Evolutionary conservation across 2,888 invertebrate genomes (phyloP).

Genomic region (Sphinx pinastri): DNA sequence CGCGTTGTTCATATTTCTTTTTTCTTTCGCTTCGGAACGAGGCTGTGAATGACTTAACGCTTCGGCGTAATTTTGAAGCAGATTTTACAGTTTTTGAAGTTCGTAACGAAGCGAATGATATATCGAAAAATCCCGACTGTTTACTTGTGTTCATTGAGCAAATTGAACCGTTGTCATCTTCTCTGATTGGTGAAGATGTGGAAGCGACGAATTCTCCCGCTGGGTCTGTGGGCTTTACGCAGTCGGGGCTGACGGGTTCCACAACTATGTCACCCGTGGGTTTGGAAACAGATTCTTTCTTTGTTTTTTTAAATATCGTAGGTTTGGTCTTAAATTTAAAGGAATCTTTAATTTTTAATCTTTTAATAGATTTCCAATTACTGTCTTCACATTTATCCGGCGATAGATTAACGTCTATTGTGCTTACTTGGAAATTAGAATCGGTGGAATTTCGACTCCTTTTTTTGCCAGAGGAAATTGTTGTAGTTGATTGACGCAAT

Average conservation of each 20-base stretch:
- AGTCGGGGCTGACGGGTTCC: constrained; percentile 73
- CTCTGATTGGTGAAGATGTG: constrained; percentile 77
- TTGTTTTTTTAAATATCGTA: constrained; percentile 75
- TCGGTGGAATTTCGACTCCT: constrained; percentile 79
- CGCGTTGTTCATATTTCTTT: constrained; percentile 78
- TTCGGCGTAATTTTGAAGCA: constrained; percentile 75
- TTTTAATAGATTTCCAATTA: constrained; percentile 80
- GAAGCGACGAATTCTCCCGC: constrained; percentile 74
- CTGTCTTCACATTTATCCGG: constrained; percentile 78
- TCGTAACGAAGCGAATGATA: constrained; percentile 74
- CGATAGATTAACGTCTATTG: constrained; percentile 67
- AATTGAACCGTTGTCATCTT: constrained; percentile 76
- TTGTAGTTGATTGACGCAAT: constrained; percentile 73
- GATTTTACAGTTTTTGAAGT: constrained; percentile 78
- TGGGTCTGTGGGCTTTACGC: constrained; percentile 73
- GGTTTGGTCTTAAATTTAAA: constrained; percentile 81
- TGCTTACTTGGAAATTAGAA: constrained; percentile 74
- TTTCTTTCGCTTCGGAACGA: constrained; percentile 80
- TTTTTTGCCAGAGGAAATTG: constrained; percentile 79
- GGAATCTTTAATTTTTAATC: constrained; percentile 80
- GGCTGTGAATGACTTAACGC: constrained; percentile 81
- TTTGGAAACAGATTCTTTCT: constrained; percentile 73
- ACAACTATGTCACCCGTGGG: constrained; percentile 71
- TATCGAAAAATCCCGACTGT: constrained; percentile 79
- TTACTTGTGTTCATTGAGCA: constrained; percentile 79